phyloP scores from a whole-genome alignment of 2,113 vertebrate species.

The Sphyrna mokarran region DNA sequence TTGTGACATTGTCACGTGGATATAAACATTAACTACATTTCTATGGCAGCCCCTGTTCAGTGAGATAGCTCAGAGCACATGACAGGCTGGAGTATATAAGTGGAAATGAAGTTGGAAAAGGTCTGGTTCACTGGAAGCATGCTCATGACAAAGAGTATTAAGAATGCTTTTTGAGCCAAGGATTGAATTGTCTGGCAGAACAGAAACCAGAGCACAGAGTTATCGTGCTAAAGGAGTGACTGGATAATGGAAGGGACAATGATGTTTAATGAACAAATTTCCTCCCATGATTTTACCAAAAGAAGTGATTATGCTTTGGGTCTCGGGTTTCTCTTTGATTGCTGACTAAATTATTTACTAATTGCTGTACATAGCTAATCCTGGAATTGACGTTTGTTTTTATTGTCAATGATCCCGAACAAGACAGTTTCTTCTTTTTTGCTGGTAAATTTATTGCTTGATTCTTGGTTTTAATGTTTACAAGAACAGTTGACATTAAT shows the following conservation, averaged over 20 bases:
- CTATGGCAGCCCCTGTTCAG: neutral
- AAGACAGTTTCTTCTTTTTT: neutral
- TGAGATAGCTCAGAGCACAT: neutral
- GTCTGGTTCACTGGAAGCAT: neutral
- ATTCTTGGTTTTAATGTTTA: conserved; percentile 34
- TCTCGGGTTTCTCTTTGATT: neutral
- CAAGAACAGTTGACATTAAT: conserved; percentile 25
- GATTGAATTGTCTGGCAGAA: neutral
- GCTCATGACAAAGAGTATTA: neutral
- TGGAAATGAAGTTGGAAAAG: neutral
- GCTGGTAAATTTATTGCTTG: conserved; percentile 16
- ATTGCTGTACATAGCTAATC: neutral
- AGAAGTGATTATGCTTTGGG: neutral
- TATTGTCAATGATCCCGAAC: conserved; percentile 1
- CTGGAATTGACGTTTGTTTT: conserved; percentile 32
- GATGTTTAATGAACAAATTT: neutral
- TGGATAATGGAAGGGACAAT: neutral
- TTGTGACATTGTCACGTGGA: neutral
- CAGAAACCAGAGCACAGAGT: neutral
- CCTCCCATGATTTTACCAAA: neutral
- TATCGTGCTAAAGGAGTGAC: neutral
- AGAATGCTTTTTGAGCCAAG: neutral
- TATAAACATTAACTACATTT: neutral
- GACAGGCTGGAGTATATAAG: neutral
- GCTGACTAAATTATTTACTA: conserved; percentile 1